Evolutionary conservation across 2,888 invertebrate species (phyloP).

Genomic region (Teleiodes luculella): DNA sequence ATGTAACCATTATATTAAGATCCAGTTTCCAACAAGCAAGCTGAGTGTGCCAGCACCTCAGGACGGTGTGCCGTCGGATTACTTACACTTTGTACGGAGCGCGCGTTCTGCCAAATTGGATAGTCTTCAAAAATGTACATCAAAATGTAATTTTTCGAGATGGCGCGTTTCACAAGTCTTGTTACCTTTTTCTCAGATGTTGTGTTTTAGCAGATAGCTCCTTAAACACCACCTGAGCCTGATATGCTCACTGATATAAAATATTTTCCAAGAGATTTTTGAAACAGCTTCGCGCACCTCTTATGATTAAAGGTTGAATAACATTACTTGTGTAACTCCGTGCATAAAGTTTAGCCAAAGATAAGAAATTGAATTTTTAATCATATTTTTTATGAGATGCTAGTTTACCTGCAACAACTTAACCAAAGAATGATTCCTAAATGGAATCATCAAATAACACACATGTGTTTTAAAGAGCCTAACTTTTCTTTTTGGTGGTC

Average conservation of each 20-base stretch:
- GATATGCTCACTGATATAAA: background rate
- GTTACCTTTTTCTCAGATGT: background rate
- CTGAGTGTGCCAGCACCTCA: background rate
- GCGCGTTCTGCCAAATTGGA: slow-evolving; percentile 7
- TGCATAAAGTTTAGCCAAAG: too few relatives aligned
- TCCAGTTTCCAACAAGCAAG: background rate
- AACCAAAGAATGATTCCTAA: too few relatives aligned
- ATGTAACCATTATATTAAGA: too few relatives aligned
- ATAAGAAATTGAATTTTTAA: too few relatives aligned
- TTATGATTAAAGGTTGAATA: too few relatives aligned
- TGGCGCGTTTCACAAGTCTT: background rate
- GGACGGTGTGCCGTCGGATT: slow-evolving; percentile 2
- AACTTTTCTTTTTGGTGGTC: too few relatives aligned
- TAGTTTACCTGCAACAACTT: too few relatives aligned
- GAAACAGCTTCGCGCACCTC: too few relatives aligned
- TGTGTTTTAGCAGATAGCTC: background rate
- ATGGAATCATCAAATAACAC: too few relatives aligned
- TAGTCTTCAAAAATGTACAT: slow-evolving; percentile 6
- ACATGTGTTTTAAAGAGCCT: too few relatives aligned
- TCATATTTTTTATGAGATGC: too few relatives aligned
- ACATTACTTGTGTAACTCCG: too few relatives aligned
- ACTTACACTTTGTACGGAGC: slow-evolving; percentile 8
- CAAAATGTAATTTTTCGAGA: slow-evolving; percentile 5
- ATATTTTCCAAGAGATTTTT: background rate
- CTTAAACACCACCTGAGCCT: slow-evolving; percentile 1